Percentiles rank a stretch among this genome's conserved stretches.
phyloP scores from a whole-genome alignment of 2,797 vertebrate species.

The Artibeus jamaicensis region DNA sequence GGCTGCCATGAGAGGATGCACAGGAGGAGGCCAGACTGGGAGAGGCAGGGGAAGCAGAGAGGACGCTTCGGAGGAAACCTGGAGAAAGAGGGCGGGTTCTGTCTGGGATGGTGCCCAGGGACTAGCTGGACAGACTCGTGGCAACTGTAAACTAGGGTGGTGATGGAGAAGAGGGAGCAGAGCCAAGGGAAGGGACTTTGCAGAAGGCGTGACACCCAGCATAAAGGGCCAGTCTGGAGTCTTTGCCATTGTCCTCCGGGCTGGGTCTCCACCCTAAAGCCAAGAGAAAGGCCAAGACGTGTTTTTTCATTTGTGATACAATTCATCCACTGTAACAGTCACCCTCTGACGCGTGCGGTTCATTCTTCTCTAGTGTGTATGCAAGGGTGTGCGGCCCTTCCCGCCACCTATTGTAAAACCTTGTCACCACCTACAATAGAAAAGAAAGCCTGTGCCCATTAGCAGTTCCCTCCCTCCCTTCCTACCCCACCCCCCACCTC shows the following conservation, averaged over 20 bases:
- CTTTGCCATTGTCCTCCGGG: not conserved
- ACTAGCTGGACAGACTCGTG: not conserved
- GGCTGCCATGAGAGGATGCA: not conserved
- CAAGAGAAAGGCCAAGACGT: not conserved
- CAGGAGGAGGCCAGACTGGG: not conserved
- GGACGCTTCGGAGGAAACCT: not conserved
- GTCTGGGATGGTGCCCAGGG: not conserved
- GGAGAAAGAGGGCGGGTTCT: not conserved
- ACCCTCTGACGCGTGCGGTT: too few species aligned
- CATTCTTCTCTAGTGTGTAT: not conserved
- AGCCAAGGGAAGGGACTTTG: not conserved
- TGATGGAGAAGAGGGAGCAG: not conserved
- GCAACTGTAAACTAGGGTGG: not conserved
- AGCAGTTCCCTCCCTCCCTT: not conserved
- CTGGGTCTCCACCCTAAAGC: not conserved
- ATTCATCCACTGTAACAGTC: not conserved
- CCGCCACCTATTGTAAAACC: not conserved
- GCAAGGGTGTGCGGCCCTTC: not conserved
- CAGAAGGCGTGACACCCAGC: not conserved
- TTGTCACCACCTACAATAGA: not conserved
- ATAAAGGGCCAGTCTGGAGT: accelerated
- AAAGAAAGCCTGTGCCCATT: not conserved
- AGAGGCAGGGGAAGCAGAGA: not conserved
- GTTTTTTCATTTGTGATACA: too few species aligned
- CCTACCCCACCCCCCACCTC: too few species aligned